Base-by-base conservation (phyloP, 1,140 invertebrate species). In the Trichonephila clavata region DNA sequence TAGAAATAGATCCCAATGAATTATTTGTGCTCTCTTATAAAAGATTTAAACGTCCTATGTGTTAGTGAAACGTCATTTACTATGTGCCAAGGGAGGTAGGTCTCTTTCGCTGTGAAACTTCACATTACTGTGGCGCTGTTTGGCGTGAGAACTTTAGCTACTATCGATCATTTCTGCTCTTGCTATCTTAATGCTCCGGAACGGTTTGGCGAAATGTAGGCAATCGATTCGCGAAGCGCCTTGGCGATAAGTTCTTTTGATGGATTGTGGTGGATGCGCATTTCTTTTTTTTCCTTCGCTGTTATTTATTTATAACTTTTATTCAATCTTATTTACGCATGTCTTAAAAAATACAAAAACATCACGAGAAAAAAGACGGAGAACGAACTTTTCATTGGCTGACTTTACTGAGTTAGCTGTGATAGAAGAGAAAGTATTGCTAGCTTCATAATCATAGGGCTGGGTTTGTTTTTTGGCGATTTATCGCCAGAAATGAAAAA, bases 101-200 rank as follows among this genome's bases (percentile, higher is more conserved):
- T 39, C 20, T 39, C 59, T 60, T 21, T 63, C 20, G n/a, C 27
- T 59, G 71, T 39, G 86, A 87, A 87, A 87, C 32, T 43, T 39
- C 39, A 83, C 81, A n/a, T 83, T 83, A 83, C 39, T 20, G 27
- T 63, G 86, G 86, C 60, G 86, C 60, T 39, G 60, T 83, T 92
- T 92, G 90, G 90, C 90, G 90, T 86, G n/a, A 77, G 39, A 86
- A 86, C 81, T 77, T 68, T n/a, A 59, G 43, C 81, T 86, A 20
- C 90, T 92, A 92, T 92, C 81, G 90, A 92, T 92, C 90, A 92
- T 92, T 86, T 71, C 86, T 87, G 32, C 86, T 39, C 86, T 32
- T 87, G 16, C 27, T 81, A 32, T n/a, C 50, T 57, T 87, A 87
- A 57, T 63, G 50, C 77, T 81, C 89, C 77, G 27, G 59, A 91